These are phyloP conservation scores for Idaea dimidiata DNA, from an alignment of 2,888 invertebrate genomes.

Conservation along the genomic window DNA sequence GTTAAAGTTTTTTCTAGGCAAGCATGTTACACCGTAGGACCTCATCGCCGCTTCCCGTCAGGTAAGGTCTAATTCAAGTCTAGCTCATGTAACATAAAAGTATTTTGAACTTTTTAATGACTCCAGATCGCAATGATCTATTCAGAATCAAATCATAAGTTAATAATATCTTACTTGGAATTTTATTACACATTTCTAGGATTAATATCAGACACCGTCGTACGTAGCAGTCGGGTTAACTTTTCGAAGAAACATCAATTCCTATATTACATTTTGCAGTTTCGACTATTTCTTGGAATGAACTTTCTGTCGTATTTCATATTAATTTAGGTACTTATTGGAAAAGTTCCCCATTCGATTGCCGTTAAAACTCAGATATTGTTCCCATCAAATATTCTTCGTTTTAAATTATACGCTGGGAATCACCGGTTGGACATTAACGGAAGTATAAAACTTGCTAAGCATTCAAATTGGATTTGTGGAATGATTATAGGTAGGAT, in stretches of 20 bases:
- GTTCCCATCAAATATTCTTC: slow-evolving; percentile 32
- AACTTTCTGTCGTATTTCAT: slow-evolving; percentile 48
- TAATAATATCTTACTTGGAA: too few species aligned
- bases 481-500: slow-evolving; percentile 15
- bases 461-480: slow-evolving; percentile 15
- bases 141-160: too few species aligned
- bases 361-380: slow-evolving; percentile 36
- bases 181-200: too few species aligned
- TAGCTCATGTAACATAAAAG: too few species aligned
- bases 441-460: slow-evolving; percentile 11
- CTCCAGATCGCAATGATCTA: too few species aligned
- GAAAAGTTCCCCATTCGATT: slow-evolving; percentile 49
- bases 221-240: too few species aligned
- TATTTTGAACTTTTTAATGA: too few species aligned
- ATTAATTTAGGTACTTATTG: slow-evolving; percentile 44
- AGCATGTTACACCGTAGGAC: too few species aligned
- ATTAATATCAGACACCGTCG: too few species aligned
- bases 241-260: slow-evolving; percentile 27
- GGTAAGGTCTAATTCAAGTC: too few species aligned
- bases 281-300: slow-evolving; percentile 23
- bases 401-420: slow-evolving; percentile 44
- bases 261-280: background rate
- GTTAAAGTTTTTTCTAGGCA: too few species aligned
- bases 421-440: slow-evolving; percentile 39
- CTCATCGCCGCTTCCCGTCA: too few species aligned